phyloP scores from a whole-genome alignment of 1,140 invertebrate genomes.

The Homalodisca vitripennis region DNA sequence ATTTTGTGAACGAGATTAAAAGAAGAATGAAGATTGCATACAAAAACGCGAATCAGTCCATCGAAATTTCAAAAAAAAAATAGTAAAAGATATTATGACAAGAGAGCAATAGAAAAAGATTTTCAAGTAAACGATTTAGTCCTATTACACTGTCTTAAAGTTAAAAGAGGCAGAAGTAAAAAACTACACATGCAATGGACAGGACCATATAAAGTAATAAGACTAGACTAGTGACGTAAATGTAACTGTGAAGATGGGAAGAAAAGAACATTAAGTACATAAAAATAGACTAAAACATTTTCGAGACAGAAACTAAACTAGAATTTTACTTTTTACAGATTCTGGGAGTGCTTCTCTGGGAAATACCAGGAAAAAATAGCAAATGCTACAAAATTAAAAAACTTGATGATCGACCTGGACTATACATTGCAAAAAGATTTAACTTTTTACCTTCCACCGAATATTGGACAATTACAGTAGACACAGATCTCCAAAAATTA shows the following conservation, averaged over 20 bases:
- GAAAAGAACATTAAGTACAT: not conserved
- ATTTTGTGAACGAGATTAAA: not conserved
- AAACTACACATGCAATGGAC: not conserved
- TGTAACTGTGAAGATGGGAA: not conserved
- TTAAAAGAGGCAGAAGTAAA: not conserved
- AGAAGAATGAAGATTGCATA: not conserved
- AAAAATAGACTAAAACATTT: conserved; percentile 9
- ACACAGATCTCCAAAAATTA: not conserved
- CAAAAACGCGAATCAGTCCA: not conserved
- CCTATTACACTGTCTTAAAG: not conserved
- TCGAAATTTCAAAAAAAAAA: not conserved
- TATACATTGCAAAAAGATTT: conserved; percentile 14
- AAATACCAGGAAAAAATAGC: not conserved
- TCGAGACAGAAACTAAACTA: conserved; percentile 11
- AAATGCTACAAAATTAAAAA: conserved; percentile 3
- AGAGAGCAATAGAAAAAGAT: not conserved
- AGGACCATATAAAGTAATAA: conserved; percentile 13
- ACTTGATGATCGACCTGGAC: not conserved
- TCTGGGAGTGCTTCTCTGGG: not conserved
- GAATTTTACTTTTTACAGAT: not conserved
- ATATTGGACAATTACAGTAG: conserved; percentile 1
- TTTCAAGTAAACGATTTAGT: conserved; percentile 4
- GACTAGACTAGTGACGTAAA: not conserved
- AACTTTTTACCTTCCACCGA: not conserved
- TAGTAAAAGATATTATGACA: conserved; percentile 1